phyloP scores from a whole-genome alignment of 2,113 vertebrate genomes.

The Fregata magnificens region DNA sequence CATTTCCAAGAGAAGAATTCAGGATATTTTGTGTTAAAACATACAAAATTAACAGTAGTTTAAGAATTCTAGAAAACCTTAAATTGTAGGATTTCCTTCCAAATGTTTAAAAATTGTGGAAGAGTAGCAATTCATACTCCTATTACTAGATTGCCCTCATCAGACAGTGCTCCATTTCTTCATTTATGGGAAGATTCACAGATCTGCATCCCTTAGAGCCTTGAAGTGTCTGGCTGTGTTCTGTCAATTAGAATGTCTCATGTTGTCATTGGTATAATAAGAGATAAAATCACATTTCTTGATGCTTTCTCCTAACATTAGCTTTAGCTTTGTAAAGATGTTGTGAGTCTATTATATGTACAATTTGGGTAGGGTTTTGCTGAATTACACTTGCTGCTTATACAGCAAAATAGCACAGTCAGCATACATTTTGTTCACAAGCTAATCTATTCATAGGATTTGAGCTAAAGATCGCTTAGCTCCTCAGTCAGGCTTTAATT shows the following conservation, averaged over 20 bases:
- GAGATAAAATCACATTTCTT: not conserved
- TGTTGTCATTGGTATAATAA: not conserved
- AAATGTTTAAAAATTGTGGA: not conserved
- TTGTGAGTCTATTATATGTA: not conserved
- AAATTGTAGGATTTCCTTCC: not conserved
- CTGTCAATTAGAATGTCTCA: not conserved
- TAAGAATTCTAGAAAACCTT: not conserved
- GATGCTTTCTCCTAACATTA: not conserved
- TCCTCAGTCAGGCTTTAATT: conserved; percentile 41
- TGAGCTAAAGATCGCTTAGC: conserved; percentile 15
- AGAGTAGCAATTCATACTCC: not conserved
- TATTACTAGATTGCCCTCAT: not conserved
- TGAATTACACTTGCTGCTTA: not conserved
- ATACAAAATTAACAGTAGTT: not conserved
- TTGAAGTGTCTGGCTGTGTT: not conserved
- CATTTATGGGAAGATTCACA: not conserved
- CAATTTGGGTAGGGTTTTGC: not conserved
- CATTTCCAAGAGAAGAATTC: not conserved
- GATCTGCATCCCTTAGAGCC: not conserved
- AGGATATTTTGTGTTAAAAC: not conserved
- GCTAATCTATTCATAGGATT: conserved; percentile 36
- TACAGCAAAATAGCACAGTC: not conserved
- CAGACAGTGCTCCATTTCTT: not conserved
- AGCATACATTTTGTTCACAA: not conserved
- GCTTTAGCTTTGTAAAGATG: not conserved